Conservation (phyloP, 2,797 vertebrate species). For the Taenioides sp. region DNA sequence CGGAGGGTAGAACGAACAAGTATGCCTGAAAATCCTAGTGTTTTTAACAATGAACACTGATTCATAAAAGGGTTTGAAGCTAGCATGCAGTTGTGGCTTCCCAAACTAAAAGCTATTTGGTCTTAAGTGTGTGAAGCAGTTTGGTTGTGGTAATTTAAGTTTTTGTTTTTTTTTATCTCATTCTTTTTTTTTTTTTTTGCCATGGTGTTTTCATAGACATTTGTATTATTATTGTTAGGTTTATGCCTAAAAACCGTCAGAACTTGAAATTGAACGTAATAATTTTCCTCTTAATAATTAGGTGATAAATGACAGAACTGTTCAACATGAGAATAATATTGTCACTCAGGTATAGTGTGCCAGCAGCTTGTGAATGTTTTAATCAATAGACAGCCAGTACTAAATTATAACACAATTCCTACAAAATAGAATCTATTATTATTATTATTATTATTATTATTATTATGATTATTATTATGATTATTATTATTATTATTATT, state of each 20-base stretch:
- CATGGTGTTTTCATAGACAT: slow-evolving; percentile 88
- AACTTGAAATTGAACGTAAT: slow-evolving; percentile 94
- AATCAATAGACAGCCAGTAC: slow-evolving; percentile 85
- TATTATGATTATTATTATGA: slow-evolving; percentile 56
- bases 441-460: slow-evolving; percentile 58
- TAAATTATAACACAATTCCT: slow-evolving; percentile 79
- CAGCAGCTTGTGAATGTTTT: slow-evolving; percentile 99
- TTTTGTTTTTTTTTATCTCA: slow-evolving; percentile 60
- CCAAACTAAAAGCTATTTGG: slow-evolving; percentile 94
- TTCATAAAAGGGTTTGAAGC: slow-evolving; percentile 77
- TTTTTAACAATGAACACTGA: slow-evolving; percentile 63
- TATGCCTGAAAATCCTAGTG: slow-evolving; percentile 60
- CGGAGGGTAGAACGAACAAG: slow-evolving; percentile 46
- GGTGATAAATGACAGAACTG: slow-evolving; percentile 92
- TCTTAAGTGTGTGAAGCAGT: slow-evolving; percentile 97
- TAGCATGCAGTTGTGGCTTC: slow-evolving; percentile 96
- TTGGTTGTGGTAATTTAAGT: slow-evolving; percentile 89
- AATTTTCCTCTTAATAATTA: slow-evolving; percentile 85
- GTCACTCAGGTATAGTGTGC: slow-evolving; percentile 99
- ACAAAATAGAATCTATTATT: slow-evolving; percentile 42
- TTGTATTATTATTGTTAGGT: slow-evolving; percentile 64
- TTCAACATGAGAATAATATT: slow-evolving; percentile 94
- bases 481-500: slow-evolving; percentile 49
- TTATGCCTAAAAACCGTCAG: slow-evolving; percentile 80
- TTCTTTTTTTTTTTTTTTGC: slow-evolving; percentile 70